Evolutionary conservation across 92 coral and sea anemone species (phyloP).

Genomic region (Porites divaricata): DNA sequence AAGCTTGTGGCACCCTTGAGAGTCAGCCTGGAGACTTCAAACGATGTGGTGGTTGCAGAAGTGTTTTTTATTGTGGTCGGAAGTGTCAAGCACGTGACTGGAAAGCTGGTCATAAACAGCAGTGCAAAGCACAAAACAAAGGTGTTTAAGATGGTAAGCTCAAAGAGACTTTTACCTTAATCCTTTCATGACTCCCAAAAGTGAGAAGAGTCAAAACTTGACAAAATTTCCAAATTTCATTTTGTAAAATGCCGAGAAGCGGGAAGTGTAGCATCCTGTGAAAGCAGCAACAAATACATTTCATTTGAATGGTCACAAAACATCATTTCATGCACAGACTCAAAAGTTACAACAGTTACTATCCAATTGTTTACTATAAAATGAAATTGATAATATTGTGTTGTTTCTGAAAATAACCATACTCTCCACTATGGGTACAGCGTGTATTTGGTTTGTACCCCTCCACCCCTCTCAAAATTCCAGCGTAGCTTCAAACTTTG

Average conservation of each 20-base stretch:
- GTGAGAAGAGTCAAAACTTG: no score
- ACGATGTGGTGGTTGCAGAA: constrained; percentile 42
- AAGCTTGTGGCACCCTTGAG: constrained; percentile 21
- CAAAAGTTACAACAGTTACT: background rate
- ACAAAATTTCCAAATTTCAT: no score
- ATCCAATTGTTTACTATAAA: background rate
- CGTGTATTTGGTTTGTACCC: no score
- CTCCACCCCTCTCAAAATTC: no score
- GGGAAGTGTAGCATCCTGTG: no score
- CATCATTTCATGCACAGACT: background rate
- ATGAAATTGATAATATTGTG: background rate
- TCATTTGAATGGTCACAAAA: background rate
- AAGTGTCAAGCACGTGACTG: constrained; percentile 53
- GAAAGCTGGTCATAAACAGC: constrained; percentile 51
- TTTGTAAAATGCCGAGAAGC: no score
- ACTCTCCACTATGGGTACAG: no score
- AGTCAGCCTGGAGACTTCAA: constrained; percentile 47
- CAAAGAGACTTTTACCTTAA: no score
- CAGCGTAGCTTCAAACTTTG: no score
- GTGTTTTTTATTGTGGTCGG: constrained; percentile 47
- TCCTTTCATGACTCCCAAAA: no score
- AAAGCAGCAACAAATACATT: no score
- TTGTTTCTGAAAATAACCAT: no score
- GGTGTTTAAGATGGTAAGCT: background rate
- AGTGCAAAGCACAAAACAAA: constrained; percentile 11